phyloP scores from a whole-genome alignment of 2,888 invertebrate genomes.

The Bugula neritina region DNA sequence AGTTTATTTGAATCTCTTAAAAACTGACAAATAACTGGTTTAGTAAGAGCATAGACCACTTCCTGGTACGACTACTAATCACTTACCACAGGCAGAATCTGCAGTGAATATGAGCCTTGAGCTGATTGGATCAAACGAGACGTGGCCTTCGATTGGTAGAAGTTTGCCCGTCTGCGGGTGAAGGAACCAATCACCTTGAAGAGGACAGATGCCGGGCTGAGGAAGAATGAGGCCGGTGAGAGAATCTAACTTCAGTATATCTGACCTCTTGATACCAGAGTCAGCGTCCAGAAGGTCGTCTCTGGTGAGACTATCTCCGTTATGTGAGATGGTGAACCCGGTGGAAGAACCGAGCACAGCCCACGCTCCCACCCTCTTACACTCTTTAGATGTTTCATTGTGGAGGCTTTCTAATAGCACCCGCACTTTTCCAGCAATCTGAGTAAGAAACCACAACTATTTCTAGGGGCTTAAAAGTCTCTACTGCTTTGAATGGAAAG shows the following conservation, averaged over 20 bases:
- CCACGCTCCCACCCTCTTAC: constrained; percentile 45
- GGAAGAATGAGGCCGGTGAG: constrained; percentile 44
- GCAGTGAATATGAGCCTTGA: constrained; percentile 43
- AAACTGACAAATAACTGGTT: no score
- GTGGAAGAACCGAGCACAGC: constrained; percentile 44
- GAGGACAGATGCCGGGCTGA: constrained; percentile 34
- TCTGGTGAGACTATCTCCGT: constrained; percentile 35
- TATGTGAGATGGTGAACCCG: constrained; percentile 39
- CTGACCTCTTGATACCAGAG: background rate
- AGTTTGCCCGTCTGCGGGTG: constrained; percentile 48
- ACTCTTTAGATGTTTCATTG: constrained; percentile 38
- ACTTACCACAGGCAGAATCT: constrained; percentile 45
- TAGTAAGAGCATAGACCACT: no score
- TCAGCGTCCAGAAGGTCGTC: constrained; percentile 37
- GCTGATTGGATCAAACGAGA: constrained; percentile 43
- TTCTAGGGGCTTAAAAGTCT: no score
- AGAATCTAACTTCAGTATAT: constrained; percentile 37
- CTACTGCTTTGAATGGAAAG: no score
- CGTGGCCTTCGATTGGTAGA: constrained; percentile 45
- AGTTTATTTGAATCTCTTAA: no score
- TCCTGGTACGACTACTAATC: no score
- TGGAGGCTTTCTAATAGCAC: constrained; percentile 42
- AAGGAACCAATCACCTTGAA: constrained; percentile 41
- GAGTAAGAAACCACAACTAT: no score
- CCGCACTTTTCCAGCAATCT: constrained; percentile 36